phyloP scores from a whole-genome alignment of 2,888 invertebrate genomes.

The Oscheius sp. region DNA sequence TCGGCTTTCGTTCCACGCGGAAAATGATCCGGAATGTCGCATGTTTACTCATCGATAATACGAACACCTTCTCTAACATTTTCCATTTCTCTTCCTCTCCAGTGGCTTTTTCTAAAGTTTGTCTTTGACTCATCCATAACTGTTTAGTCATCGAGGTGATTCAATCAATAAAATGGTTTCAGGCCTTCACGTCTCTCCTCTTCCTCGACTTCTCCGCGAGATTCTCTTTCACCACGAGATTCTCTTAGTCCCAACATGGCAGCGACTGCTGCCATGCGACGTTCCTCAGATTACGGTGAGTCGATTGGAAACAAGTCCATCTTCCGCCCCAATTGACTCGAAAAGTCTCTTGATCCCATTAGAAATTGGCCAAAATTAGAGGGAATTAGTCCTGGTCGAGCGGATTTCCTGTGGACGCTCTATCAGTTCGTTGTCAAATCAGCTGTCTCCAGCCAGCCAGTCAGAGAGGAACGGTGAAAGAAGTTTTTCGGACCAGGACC shows the following conservation, averaged over 20 bases:
- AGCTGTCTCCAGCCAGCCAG: neutral
- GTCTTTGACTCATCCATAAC: neutral
- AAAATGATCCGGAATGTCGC: conserved; percentile 2
- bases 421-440: too few relatives aligned
- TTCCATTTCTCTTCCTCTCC: neutral
- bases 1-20: conserved; percentile 19
- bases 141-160: too few relatives aligned
- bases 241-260: conserved; percentile 47
- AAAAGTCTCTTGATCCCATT: too few relatives aligned
- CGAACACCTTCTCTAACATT: neutral
- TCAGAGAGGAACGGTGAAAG: neutral
- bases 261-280: conserved; percentile 48
- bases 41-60: conserved; percentile 14
- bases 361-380: too few relatives aligned
- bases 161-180: conserved; percentile 30
- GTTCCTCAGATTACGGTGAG: conserved; percentile 49
- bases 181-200: conserved; percentile 49
- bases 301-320: too few relatives aligned
- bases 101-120: neutral
- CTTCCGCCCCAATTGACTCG: too few relatives aligned
- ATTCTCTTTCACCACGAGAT: conserved; percentile 41
- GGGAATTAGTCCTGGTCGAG: neutral
- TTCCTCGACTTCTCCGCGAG: conserved; percentile 38
- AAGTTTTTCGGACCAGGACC: neutral
- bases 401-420: too few relatives aligned